These are phyloP conservation scores for Trogon melanurus DNA, from an alignment of 2,113 vertebrate species.

Conservation along the genomic window DNA sequence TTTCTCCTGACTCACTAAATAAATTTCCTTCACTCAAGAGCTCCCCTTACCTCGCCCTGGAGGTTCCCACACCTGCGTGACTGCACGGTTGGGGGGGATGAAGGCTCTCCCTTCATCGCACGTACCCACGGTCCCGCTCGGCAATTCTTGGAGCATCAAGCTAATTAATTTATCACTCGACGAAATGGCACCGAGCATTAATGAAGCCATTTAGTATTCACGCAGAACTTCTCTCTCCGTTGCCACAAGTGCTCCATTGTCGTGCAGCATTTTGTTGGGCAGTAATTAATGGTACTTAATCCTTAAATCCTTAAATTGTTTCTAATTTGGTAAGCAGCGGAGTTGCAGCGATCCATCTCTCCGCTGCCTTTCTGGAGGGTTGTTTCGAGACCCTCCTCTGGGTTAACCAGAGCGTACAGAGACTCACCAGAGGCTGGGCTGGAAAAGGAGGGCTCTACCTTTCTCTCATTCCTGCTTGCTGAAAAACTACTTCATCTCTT, in stretches of 20 bases:
- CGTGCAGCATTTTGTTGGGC: conserved; percentile 70
- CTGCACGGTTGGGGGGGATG: neutral
- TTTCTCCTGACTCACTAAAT: neutral
- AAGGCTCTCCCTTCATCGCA: neutral
- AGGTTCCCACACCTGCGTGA: fast-evolving
- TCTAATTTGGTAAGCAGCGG: conserved; percentile 72
- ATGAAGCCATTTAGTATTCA: conserved; percentile 69
- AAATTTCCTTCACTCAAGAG: neutral
- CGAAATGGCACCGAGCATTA: conserved; percentile 39
- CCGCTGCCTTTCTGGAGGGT: neutral
- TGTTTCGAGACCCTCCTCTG: neutral
- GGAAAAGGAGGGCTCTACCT: neutral
- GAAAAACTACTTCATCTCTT: neutral
- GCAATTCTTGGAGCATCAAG: conserved; percentile 33
- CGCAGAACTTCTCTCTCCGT: conserved; percentile 54
- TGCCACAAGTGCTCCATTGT: conserved; percentile 63
- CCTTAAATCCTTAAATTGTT: conserved; percentile 73
- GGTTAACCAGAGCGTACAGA: neutral
- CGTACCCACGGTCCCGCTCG: neutral
- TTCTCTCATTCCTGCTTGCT: neutral
- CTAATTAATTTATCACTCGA: conserved; percentile 52
- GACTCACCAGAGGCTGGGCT: neutral
- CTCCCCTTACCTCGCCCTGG: neutral
- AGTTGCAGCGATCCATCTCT: conserved; percentile 17
- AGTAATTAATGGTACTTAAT: conserved; percentile 78